Conservation (phyloP, 2,797 vertebrate species). For the Bovichtus diacanthus region DNA sequence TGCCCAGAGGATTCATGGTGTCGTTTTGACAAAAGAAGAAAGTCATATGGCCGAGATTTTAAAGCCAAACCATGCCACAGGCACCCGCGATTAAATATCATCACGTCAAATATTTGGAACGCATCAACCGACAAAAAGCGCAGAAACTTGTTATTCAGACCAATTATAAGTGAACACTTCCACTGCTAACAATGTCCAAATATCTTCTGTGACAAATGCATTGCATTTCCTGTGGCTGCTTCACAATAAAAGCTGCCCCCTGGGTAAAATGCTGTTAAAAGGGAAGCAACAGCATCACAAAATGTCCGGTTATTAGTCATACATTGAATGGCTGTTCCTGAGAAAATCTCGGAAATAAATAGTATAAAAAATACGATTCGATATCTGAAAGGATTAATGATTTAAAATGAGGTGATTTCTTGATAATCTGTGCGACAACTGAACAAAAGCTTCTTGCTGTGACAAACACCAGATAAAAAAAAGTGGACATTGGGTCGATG, state of each 20-base stretch:
- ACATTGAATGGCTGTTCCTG: neutral
- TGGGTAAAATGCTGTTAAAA: neutral
- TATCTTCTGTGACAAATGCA: neutral
- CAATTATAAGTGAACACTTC: neutral
- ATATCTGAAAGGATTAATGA: neutral
- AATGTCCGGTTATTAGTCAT: neutral
- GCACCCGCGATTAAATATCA: neutral
- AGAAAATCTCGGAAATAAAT: neutral
- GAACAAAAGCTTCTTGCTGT: slow-evolving; percentile 18
- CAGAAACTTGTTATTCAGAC: neutral
- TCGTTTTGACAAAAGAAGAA: neutral
- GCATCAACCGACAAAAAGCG: neutral
- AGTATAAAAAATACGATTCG: neutral
- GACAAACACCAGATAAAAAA: slow-evolving; percentile 54
- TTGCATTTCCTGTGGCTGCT: neutral
- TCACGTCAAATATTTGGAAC: neutral
- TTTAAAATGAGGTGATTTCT: neutral
- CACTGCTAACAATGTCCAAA: neutral
- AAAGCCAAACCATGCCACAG: neutral
- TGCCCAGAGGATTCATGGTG: neutral
- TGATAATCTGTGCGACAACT: neutral
- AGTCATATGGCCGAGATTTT: neutral
- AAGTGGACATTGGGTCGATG: slow-evolving; percentile 42
- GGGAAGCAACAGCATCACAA: neutral
- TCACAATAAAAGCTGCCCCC: neutral